Evolutionary conservation across 2,797 vertebrate species (phyloP).

Genomic region (Eulemur albifrons): DNA sequence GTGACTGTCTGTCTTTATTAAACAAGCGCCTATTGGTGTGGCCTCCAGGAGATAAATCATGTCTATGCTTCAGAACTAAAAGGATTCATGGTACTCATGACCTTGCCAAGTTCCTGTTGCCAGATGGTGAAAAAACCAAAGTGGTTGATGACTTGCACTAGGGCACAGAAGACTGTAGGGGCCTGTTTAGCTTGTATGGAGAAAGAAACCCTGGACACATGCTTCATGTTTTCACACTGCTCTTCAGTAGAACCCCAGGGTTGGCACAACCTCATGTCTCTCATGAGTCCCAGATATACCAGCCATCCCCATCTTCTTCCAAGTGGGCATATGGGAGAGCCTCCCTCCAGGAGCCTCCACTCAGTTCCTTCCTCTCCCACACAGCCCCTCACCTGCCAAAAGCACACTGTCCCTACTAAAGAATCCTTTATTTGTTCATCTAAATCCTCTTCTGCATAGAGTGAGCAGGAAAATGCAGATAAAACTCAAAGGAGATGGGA

Average conservation of each 20-base stretch:
- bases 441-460: not conserved
- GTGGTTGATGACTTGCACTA: not conserved
- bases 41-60: not conserved
- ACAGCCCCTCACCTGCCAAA: not conserved
- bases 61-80: not conserved
- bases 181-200: not conserved
- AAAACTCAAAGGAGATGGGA: not conserved
- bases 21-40: not conserved
- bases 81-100: not conserved
- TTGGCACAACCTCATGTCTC: not conserved
- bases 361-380: not conserved
- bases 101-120: not conserved
- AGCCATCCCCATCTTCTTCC: not conserved
- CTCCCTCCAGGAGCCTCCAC: not conserved
- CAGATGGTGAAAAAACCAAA: not conserved
- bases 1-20: not conserved
- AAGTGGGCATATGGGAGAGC: rapidly evolving
- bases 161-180: not conserved
- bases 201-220: not conserved
- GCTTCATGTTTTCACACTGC: not conserved
- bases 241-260: not conserved
- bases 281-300: not conserved
- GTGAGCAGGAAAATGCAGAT: not conserved
- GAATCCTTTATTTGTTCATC: not conserved
- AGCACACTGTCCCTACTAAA: not conserved